A percentile compares a stretch with the other conserved stretches of the same genome.
These are phyloP conservation scores for Trachelus stipa DNA, from an alignment of 2,888 invertebrate species.

Conservation along the genomic window DNA sequence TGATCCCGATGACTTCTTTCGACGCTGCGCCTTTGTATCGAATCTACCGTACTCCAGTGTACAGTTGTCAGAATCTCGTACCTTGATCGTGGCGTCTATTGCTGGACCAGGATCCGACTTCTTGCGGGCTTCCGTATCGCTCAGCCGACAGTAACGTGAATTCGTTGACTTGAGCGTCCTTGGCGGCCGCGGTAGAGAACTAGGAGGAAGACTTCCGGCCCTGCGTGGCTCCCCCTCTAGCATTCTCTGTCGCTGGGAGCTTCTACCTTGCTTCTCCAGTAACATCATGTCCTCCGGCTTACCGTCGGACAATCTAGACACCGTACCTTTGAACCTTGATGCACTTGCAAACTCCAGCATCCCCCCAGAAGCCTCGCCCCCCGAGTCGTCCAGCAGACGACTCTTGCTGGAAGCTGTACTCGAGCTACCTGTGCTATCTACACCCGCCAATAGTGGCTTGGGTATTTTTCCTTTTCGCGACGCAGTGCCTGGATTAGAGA, in stretches of 20 bases:
- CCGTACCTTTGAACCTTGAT: constrained; percentile 51
- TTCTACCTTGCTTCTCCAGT: constrained; percentile 81
- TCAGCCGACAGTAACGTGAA: constrained; percentile 60
- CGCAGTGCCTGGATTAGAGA: constrained; percentile 81
- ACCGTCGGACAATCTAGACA: constrained; percentile 62
- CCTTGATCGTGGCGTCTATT: constrained; percentile 45
- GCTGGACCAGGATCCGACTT: constrained; percentile 57
- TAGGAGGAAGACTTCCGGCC: constrained; percentile 76
- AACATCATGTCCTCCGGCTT: constrained; percentile 79
- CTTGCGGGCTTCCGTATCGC: constrained; percentile 61
- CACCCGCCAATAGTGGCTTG: constrained; percentile 80
- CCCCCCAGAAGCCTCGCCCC: constrained; percentile 52
- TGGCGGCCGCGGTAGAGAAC: constrained; percentile 79
- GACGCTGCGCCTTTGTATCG: constrained; percentile 52
- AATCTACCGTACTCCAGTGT: constrained; percentile 60
- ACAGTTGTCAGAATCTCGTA: constrained; percentile 64
- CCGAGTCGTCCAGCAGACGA: constrained; percentile 60
- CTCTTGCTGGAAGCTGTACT: constrained; percentile 63
- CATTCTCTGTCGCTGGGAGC: constrained; percentile 80
- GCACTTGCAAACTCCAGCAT: constrained; percentile 63
- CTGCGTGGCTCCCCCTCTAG: constrained; percentile 65
- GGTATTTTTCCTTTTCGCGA: constrained; percentile 82
- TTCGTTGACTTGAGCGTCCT: constrained; percentile 66
- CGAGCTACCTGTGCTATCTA: constrained; percentile 66
- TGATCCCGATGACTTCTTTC: constrained; percentile 52